These are phyloP conservation scores for Henricia sp. DNA, from an alignment of 53 echinoderm and acorn worm species.

Conservation along the genomic window DNA sequence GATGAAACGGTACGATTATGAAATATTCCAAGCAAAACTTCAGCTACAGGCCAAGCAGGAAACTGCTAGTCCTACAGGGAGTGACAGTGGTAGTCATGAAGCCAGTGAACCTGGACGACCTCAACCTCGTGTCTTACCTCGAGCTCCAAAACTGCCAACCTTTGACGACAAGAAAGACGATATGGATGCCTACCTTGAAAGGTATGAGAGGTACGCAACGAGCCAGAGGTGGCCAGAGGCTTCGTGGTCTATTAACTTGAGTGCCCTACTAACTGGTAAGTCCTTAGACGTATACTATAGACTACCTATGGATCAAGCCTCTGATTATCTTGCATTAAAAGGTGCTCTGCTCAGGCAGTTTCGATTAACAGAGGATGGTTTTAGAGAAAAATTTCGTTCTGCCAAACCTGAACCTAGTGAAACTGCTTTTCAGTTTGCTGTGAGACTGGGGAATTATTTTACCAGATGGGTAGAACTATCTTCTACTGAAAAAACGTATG, in stretches of 20 bases:
- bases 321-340: not conserved
- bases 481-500: constrained; percentile 16
- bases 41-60: no score
- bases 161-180: constrained; percentile 30
- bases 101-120: no score
- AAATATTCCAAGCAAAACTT: not conserved
- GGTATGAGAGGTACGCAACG: constrained; percentile 12
- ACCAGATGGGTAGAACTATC: constrained; percentile 27
- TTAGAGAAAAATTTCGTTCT: constrained; percentile 10
- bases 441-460: constrained; percentile 5
- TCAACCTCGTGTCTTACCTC: no score
- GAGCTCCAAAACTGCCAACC: constrained; percentile 56
- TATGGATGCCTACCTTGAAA: constrained; percentile 24
- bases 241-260: not conserved
- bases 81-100: not conserved
- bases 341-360: constrained; percentile 9
- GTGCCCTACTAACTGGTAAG: constrained; percentile 12
- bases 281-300: constrained; percentile 19
- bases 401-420: constrained; percentile 8
- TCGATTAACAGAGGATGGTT: constrained; percentile 8
- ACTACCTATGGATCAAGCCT: not conserved
- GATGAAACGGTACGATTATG: not conserved
- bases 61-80: no score
- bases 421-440: not conserved
- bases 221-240: not conserved